Percentiles rank a stretch among this genome's conserved stretches.
These are phyloP conservation scores for Corythornis leucogaster DNA, from an alignment of 2,797 vertebrate genomes.

Conservation along the genomic window DNA sequence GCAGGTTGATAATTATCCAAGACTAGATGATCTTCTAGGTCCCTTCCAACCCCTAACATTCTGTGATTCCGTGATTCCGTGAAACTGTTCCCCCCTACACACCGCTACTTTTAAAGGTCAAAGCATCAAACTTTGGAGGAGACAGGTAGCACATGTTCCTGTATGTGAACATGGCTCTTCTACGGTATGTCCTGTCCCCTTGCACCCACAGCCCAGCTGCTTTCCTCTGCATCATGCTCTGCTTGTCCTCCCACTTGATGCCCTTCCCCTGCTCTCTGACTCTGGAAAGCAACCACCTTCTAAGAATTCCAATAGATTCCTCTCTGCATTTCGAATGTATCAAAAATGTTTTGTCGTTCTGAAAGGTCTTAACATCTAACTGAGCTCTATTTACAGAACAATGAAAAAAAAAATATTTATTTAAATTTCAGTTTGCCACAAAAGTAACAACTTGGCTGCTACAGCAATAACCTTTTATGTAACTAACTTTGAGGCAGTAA, in stretches of 20 bases:
- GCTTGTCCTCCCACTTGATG: neutral
- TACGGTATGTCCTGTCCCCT: neutral
- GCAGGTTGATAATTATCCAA: neutral
- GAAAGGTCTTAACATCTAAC: neutral
- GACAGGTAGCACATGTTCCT: neutral
- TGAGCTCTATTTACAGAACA: neutral
- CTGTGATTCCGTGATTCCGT: too few species aligned
- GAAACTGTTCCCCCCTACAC: neutral
- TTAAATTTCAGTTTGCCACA: neutral
- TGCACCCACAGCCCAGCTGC: neutral
- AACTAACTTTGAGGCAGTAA: constrained; percentile 3
- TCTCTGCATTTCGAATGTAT: neutral
- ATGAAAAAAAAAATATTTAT: neutral
- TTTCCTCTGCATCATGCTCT: neutral
- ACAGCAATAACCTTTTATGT: neutral
- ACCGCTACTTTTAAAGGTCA: neutral
- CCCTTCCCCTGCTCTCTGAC: neutral
- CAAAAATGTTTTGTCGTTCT: neutral
- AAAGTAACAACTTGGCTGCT: neutral
- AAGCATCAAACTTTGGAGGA: neutral
- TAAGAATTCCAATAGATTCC: neutral
- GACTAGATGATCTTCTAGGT: too few species aligned
- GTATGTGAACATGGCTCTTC: neutral
- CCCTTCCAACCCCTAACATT: too few species aligned
- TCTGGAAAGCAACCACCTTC: neutral